phyloP scores from a whole-genome alignment of 2,797 vertebrate genomes.

The Takifugu ocellatus region DNA sequence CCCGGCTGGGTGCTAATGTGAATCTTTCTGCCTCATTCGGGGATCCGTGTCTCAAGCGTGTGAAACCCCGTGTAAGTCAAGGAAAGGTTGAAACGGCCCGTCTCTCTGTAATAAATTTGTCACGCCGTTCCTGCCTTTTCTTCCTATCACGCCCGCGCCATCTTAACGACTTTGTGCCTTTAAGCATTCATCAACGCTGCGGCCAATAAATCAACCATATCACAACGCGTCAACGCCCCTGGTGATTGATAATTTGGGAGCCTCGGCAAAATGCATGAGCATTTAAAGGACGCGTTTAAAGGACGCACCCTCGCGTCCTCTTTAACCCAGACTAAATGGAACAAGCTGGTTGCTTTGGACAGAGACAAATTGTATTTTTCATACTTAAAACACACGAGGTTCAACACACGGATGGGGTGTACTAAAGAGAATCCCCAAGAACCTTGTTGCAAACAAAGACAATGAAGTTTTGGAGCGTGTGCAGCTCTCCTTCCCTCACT shows the following conservation, averaged over 20 bases:
- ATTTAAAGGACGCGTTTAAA: neutral
- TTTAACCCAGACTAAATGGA: slow-evolving; percentile 10
- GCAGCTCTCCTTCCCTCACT: no score
- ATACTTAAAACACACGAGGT: no score
- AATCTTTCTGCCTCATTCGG: slow-evolving; percentile 7
- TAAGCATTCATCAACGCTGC: slow-evolving; percentile 59
- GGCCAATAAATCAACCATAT: slow-evolving; percentile 64
- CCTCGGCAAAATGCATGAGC: slow-evolving; percentile 15
- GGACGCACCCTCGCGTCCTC: slow-evolving; percentile 4
- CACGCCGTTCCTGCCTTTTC: slow-evolving; percentile 23
- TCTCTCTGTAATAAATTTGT: slow-evolving; percentile 41
- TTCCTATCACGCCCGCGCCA: slow-evolving; percentile 44
- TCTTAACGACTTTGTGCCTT: slow-evolving; percentile 62
- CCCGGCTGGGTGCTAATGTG: slow-evolving; percentile 15
- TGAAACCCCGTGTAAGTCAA: slow-evolving; percentile 32
- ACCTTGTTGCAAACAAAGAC: no score
- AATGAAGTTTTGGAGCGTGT: no score
- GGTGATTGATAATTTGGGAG: slow-evolving; percentile 52
- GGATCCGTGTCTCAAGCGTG: slow-evolving; percentile 8
- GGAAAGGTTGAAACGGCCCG: slow-evolving; percentile 37
- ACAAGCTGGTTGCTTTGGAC: neutral
- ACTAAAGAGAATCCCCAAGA: no score
- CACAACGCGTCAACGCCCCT: slow-evolving; percentile 34
- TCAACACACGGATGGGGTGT: no score
- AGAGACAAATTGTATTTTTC: no score